Percentiles rank a stretch among this genome's conserved stretches.
These are phyloP conservation scores for Eupithecia pulchellata DNA, from an alignment of 2,888 invertebrate genomes.

Conservation along the genomic window DNA sequence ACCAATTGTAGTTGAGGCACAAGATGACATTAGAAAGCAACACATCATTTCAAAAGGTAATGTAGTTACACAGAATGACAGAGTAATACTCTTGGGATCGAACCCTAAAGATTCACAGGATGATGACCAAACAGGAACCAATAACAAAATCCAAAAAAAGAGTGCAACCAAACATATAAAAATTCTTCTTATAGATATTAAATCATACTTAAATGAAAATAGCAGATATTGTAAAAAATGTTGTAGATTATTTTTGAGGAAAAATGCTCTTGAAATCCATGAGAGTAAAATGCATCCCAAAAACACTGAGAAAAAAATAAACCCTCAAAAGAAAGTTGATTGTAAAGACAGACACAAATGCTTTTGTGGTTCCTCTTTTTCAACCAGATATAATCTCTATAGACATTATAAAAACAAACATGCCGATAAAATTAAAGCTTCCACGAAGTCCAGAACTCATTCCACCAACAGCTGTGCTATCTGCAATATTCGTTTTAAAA, in stretches of 20 bases:
- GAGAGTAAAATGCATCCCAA: conserved; percentile 40
- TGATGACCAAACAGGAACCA: conserved; percentile 4
- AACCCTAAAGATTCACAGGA: conserved; percentile 49
- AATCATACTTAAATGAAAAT: conserved; percentile 55
- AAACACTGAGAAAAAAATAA: conserved; percentile 7
- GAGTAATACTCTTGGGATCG: conserved; percentile 50
- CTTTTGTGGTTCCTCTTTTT: conserved; percentile 49
- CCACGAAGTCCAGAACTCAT: conserved; percentile 1
- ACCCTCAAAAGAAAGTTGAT: conserved; percentile 10
- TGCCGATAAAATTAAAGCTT: conserved; percentile 11
- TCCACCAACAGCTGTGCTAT: conserved; percentile 16
- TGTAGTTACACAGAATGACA: conserved; percentile 19
- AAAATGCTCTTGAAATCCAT: conserved; percentile 48
- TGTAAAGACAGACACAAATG: conserved; percentile 31
- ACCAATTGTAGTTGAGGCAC: conserved; percentile 40
- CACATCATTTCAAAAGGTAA: conserved; percentile 62
- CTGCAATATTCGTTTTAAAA: conserved; percentile 18
- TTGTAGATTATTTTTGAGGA: conserved; percentile 63
- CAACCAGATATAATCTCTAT: conserved; percentile 42
- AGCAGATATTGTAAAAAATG: conserved; percentile 65
- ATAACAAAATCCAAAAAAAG: background rate
- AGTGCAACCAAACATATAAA: conserved; percentile 39
- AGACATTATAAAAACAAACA: conserved; percentile 53
- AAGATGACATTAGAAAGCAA: conserved; percentile 16
- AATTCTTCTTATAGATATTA: conserved; percentile 57